Percentiles rank a stretch among this genome's conserved stretches.
Conservation (phyloP, 2,797 vertebrate genomes). For the Perodicticus potto region DNA sequence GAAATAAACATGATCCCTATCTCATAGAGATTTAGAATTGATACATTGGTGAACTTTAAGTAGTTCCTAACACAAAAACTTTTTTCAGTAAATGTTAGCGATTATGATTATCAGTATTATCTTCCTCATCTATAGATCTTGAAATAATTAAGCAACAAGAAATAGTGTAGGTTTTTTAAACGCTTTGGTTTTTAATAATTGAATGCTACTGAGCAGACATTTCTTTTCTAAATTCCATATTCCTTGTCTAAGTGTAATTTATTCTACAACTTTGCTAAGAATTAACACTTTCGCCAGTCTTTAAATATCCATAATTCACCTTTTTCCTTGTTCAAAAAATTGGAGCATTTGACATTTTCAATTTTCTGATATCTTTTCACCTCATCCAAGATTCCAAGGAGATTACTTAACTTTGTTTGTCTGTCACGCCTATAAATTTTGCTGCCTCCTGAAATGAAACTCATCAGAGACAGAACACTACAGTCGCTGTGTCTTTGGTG, state of each 20-base stretch:
- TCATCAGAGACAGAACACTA: background rate
- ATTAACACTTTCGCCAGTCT: constrained; percentile 9
- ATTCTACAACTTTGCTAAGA: background rate
- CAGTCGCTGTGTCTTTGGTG: background rate
- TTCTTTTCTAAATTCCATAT: background rate
- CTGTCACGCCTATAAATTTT: background rate
- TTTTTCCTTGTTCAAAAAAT: constrained; percentile 36
- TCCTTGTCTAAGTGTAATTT: background rate
- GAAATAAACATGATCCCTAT: background rate
- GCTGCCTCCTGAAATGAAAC: background rate
- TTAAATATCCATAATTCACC: constrained; percentile 47
- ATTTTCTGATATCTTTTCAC: background rate
- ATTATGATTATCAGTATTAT: background rate
- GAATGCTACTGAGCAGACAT: background rate
- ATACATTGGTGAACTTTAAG: background rate
- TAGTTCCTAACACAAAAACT: background rate
- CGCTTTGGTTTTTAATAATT: background rate
- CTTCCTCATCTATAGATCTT: background rate
- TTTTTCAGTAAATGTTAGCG: background rate
- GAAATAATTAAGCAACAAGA: constrained; percentile 31
- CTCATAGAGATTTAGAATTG: background rate
- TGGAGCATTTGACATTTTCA: background rate
- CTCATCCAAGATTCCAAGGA: constrained; percentile 5
- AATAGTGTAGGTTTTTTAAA: background rate
- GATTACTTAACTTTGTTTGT: background rate